Percentiles rank a stretch among this genome's conserved stretches.
Conservation (phyloP, 2,888 invertebrate genomes). For the Steinernema carpocapsae region DNA sequence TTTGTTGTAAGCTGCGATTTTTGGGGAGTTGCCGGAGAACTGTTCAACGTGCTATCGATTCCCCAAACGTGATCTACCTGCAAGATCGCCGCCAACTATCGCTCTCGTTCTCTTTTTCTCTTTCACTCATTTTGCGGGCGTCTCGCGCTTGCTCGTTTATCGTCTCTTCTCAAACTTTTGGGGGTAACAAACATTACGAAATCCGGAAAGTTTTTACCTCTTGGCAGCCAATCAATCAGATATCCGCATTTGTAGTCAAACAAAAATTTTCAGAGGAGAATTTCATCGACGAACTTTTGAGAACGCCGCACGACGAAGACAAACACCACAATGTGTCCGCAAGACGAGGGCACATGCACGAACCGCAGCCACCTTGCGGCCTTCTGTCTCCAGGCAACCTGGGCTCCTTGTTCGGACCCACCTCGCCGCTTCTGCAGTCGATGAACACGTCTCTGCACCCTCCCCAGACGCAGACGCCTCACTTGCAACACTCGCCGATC, state of each 20-base stretch:
- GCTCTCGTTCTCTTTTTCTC: constrained; percentile 27
- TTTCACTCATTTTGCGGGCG: constrained; percentile 28
- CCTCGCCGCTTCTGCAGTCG: constrained; percentile 21
- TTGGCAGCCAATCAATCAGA: constrained; percentile 9
- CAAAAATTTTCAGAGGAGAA: constrained; percentile 56
- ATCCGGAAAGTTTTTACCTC: constrained; percentile 30
- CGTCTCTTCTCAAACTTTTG: constrained; percentile 12
- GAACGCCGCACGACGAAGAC: constrained; percentile 50
- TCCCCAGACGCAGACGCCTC: constrained; percentile 22
- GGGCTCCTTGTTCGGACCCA: constrained; percentile 3
- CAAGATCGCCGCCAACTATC: neutral
- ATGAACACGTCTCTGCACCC: constrained; percentile 5
- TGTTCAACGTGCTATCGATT: neutral
- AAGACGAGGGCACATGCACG: too few relatives aligned
- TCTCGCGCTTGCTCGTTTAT: constrained; percentile 3
- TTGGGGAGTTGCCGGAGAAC: too few relatives aligned
- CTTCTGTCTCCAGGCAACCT: constrained; percentile 20
- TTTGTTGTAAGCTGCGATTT: too few relatives aligned
- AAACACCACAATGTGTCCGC: constrained; percentile 37
- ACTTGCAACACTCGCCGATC: constrained; percentile 13
- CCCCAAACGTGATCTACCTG: constrained; percentile 32
- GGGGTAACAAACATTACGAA: constrained; percentile 15
- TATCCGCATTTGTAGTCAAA: constrained; percentile 12
- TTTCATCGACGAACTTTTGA: constrained; percentile 58
- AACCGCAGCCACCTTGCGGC: constrained; percentile 36